Percentiles rank a stretch among this genome's conserved stretches.
These are phyloP conservation scores for Myzus persicae DNA, from an alignment of 1,140 invertebrate genomes.

Conservation along the genomic window DNA sequence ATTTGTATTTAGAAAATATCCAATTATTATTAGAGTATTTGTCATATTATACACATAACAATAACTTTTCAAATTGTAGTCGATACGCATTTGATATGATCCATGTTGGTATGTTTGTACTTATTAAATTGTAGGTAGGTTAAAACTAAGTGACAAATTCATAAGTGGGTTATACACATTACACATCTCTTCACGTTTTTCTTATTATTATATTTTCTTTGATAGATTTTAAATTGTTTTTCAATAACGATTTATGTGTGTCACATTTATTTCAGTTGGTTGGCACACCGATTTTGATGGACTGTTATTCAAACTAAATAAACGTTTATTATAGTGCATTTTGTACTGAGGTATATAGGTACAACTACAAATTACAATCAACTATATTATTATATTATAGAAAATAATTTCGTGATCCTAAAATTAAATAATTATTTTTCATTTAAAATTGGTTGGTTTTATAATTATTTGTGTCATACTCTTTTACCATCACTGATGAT, in stretches of 20 bases:
- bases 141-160: slow-evolving; percentile 26
- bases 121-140: slow-evolving; percentile 7
- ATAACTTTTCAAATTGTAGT: background rate
- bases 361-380: background rate
- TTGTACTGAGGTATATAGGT: too few species aligned
- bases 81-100: background rate
- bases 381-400: background rate
- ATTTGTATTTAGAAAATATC: background rate
- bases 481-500: background rate
- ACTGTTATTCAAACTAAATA: background rate
- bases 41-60: background rate
- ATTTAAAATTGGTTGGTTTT: background rate
- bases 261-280: background rate
- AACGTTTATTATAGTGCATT: background rate
- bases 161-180: slow-evolving; percentile 36
- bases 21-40: background rate
- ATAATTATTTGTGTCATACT: background rate
- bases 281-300: background rate
- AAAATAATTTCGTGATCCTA: background rate
- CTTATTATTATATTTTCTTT: background rate
- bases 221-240: slow-evolving; percentile 29
- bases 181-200: slow-evolving; percentile 37
- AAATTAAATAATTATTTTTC: background rate
- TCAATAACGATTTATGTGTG: slow-evolving; percentile 10
- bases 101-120: background rate